phyloP scores from a whole-genome alignment of 1,140 invertebrate genomes.

The Drosophila orena region DNA sequence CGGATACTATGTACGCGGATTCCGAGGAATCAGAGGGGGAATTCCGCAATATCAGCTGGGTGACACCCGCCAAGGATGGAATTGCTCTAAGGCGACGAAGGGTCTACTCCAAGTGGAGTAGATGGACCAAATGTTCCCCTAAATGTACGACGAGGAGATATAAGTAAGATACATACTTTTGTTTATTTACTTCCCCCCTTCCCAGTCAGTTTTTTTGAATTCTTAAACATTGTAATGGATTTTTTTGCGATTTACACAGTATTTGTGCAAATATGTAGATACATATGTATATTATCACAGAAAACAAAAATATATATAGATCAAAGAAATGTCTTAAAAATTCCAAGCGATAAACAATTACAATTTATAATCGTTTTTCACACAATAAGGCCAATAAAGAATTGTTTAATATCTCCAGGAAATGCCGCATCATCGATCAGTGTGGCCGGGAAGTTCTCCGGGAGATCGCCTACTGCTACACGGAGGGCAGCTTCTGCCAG shows the following conservation, averaged over 20 bases:
- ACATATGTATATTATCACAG: too few species aligned
- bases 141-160: constrained; percentile 85
- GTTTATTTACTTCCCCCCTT: too few species aligned
- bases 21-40: constrained; percentile 59
- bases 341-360: not conserved
- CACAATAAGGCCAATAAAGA: not conserved
- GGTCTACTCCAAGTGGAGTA: constrained; percentile 84
- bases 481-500: constrained; percentile 92
- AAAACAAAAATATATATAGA: not conserved
- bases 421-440: constrained; percentile 90
- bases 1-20: constrained; percentile 37
- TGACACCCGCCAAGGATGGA: constrained; percentile 52
- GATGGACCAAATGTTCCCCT: constrained; percentile 85
- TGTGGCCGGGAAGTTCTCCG: constrained; percentile 91
- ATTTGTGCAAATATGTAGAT: too few species aligned
- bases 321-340: not conserved
- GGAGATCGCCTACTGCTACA: constrained; percentile 94
- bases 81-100: constrained; percentile 53
- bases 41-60: constrained; percentile 37
- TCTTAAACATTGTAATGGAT: too few species aligned
- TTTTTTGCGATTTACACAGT: too few species aligned
- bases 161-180: constrained; percentile 63
- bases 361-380: not conserved
- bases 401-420: constrained; percentile 84
- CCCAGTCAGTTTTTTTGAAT: too few species aligned